Evolutionary conservation across 2,113 vertebrate genomes (phyloP).

Genomic region (Melospiza georgiana): DNA sequence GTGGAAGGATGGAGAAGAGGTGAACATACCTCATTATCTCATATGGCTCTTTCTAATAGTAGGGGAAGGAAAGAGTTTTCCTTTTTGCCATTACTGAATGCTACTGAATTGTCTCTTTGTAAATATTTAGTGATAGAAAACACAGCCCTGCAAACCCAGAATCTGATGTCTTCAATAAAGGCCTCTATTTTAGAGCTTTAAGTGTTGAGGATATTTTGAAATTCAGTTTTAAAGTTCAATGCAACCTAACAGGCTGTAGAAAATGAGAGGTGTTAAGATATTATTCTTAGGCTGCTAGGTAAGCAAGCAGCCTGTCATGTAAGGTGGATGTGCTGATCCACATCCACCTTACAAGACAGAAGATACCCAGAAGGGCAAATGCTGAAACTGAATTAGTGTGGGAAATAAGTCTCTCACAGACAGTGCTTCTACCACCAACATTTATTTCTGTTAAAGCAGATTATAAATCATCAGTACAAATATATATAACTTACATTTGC

Average conservation of each 20-base stretch:
- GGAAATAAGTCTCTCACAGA: constrained; percentile 17
- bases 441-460: constrained; percentile 90
- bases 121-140: background rate
- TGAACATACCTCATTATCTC: background rate
- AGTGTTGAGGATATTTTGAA: background rate
- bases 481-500: constrained; percentile 87
- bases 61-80: background rate
- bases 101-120: background rate
- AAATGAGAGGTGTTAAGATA: background rate
- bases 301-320: background rate
- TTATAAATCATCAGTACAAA: constrained; percentile 89
- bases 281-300: background rate
- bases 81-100: background rate
- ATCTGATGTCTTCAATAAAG: background rate
- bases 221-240: background rate
- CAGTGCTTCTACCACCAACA: constrained; percentile 80
- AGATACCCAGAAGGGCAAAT: background rate
- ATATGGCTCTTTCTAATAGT: background rate
- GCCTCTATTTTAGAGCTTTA: background rate
- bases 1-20: background rate
- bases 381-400: background rate
- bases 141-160: background rate
- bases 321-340: no score
- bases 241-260: background rate
- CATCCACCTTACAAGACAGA: background rate